Evolutionary conservation across 1,140 invertebrate genomes (phyloP).

Genomic region (Pemphigus obesinymphae): DNA sequence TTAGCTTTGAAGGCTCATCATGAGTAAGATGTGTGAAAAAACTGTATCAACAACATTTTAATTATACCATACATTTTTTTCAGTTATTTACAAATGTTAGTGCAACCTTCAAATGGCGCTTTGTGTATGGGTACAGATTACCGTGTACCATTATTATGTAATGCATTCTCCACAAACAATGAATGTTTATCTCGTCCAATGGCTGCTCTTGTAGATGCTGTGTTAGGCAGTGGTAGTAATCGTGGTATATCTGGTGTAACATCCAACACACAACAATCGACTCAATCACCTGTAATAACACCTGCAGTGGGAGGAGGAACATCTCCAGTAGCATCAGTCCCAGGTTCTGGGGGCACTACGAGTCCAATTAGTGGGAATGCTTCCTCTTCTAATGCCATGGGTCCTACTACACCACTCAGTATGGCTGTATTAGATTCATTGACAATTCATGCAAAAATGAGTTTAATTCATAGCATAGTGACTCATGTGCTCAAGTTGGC

Average conservation of each 20-base stretch:
- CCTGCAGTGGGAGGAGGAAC: slow-evolving; percentile 52
- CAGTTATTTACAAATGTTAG: slow-evolving; percentile 72
- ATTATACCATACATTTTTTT: neutral
- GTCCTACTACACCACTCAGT: slow-evolving; percentile 76
- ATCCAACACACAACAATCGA: slow-evolving; percentile 52
- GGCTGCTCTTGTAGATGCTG: slow-evolving; percentile 80
- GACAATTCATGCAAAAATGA: slow-evolving; percentile 94
- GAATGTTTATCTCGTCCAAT: slow-evolving; percentile 81
- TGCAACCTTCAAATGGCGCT: slow-evolving; percentile 60
- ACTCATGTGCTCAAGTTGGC: slow-evolving; percentile 83
- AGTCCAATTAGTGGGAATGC: slow-evolving; percentile 46
- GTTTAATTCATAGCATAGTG: slow-evolving; percentile 90
- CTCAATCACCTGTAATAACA: slow-evolving; percentile 51
- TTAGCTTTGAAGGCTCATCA: slow-evolving; percentile 62
- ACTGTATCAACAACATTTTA: neutral
- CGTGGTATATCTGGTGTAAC: slow-evolving; percentile 29
- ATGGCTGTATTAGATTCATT: slow-evolving; percentile 92
- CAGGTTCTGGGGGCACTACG: slow-evolving; percentile 32
- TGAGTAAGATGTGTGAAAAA: slow-evolving; percentile 56
- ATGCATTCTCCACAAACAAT: slow-evolving; percentile 88
- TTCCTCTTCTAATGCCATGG: slow-evolving; percentile 54
- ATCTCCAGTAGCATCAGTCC: slow-evolving; percentile 54
- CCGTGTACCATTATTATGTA: slow-evolving; percentile 84
- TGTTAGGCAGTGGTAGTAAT: slow-evolving; percentile 59
- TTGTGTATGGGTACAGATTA: slow-evolving; percentile 75